phyloP scores from a whole-genome alignment of 2,797 vertebrate species.

The Myotis daubentonii region DNA sequence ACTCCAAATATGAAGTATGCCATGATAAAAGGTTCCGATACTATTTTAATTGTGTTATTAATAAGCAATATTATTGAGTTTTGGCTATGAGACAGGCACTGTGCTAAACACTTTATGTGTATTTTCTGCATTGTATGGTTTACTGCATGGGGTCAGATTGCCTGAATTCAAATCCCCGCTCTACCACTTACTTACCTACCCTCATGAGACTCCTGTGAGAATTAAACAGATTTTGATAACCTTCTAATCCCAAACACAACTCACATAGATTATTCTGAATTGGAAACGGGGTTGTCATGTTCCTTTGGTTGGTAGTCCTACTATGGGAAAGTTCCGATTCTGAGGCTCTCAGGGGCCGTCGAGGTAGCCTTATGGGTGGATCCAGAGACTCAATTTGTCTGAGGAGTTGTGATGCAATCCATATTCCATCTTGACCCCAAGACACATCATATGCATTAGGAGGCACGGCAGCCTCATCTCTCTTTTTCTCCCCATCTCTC shows the following conservation, averaged over 20 bases:
- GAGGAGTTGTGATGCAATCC: conserved; percentile 85
- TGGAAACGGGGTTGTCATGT: conserved; percentile 77
- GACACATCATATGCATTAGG: background rate
- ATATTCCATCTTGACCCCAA: conserved; percentile 76
- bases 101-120: background rate
- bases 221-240: background rate
- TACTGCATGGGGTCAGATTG: background rate
- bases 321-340: conserved; percentile 82
- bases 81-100: background rate
- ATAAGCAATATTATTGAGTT: background rate
- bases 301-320: conserved; percentile 80
- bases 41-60: background rate
- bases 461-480: conserved; percentile 79
- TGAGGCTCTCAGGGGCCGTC: conserved; percentile 77
- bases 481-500: conserved; percentile 84
- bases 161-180: conserved; percentile 25
- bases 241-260: conserved; percentile 62
- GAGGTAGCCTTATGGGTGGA: conserved; percentile 79
- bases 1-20: background rate
- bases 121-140: background rate
- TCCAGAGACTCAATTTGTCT: conserved; percentile 84
- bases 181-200: background rate
- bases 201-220: background rate
- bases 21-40: background rate
- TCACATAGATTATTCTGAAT: conserved; percentile 85